Conservation (phyloP, 2,113 vertebrate species). For the Vicugna pacos region DNA sequence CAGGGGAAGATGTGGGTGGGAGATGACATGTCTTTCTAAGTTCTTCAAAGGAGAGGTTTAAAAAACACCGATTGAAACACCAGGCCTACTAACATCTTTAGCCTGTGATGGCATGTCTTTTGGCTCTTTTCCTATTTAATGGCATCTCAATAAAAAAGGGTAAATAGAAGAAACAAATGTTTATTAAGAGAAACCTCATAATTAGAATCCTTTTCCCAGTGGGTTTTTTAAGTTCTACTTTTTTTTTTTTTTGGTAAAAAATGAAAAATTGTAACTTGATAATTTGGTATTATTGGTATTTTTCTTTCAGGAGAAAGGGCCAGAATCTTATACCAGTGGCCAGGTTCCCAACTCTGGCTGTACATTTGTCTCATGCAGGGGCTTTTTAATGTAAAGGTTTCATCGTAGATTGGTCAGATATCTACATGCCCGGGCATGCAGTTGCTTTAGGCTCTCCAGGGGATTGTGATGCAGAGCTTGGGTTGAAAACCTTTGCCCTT, state of each 20-base stretch:
- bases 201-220: neutral
- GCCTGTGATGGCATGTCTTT: neutral
- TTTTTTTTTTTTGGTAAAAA: neutral
- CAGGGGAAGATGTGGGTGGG: neutral
- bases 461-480: neutral
- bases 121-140: neutral
- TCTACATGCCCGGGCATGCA: neutral
- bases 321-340: neutral
- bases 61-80: neutral
- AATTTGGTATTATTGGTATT: neutral
- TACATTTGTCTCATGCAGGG: neutral
- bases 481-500: neutral
- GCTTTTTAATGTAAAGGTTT: neutral
- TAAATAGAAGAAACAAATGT: constrained; percentile 20
- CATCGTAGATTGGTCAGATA: neutral
- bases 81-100: neutral
- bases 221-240: neutral
- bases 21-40: neutral
- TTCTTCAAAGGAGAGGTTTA: neutral
- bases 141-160: neutral
- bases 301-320: neutral
- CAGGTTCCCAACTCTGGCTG: neutral
- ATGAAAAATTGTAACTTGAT: neutral
- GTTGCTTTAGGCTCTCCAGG: neutral
- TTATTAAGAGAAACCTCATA: neutral